Evolutionary conservation across 2,797 vertebrate genomes (phyloP).

Genomic region (Hippoglossus hippoglossus): DNA sequence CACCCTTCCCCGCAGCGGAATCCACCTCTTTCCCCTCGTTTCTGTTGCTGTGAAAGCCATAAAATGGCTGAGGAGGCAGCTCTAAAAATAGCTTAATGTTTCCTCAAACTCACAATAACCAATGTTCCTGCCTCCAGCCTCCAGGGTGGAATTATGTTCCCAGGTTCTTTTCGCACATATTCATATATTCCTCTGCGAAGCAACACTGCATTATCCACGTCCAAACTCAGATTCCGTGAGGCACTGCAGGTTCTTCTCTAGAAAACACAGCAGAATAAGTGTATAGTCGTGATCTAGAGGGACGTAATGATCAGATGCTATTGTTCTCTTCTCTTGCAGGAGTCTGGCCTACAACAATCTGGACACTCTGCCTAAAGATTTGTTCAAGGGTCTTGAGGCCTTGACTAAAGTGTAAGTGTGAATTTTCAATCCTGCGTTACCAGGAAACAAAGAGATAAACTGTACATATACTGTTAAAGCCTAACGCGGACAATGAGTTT

Average conservation of each 20-base stretch:
- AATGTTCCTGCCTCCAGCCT: constrained; percentile 47
- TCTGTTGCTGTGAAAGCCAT: constrained; percentile 44
- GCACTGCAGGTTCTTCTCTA: background rate
- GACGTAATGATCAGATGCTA: background rate
- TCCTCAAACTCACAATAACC: constrained; percentile 63
- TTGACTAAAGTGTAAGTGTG: constrained; percentile 97
- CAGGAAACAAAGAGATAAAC: constrained; percentile 12
- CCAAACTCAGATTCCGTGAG: background rate
- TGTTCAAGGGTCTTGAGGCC: constrained; percentile 96
- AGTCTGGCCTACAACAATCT: constrained; percentile 98
- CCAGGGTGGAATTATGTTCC: constrained; percentile 37
- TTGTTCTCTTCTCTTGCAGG: constrained; percentile 73
- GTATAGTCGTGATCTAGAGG: background rate
- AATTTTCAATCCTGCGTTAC: constrained; percentile 5
- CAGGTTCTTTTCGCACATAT: constrained; percentile 21
- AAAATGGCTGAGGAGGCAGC: constrained; percentile 51
- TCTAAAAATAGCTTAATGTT: constrained; percentile 70
- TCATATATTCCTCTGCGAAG: constrained; percentile 3
- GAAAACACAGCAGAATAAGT: background rate
- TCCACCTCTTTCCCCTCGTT: background rate
- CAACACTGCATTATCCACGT: constrained; percentile 5
- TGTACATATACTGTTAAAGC: background rate
- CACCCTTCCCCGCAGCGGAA: background rate
- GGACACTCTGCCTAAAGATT: constrained; percentile 94
- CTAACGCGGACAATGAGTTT: constrained; percentile 35